Percentiles rank a stretch among this genome's conserved stretches.
These are phyloP conservation scores for Pipistrellus nathusii DNA, from an alignment of 2,797 vertebrate species.

Conservation along the genomic window DNA sequence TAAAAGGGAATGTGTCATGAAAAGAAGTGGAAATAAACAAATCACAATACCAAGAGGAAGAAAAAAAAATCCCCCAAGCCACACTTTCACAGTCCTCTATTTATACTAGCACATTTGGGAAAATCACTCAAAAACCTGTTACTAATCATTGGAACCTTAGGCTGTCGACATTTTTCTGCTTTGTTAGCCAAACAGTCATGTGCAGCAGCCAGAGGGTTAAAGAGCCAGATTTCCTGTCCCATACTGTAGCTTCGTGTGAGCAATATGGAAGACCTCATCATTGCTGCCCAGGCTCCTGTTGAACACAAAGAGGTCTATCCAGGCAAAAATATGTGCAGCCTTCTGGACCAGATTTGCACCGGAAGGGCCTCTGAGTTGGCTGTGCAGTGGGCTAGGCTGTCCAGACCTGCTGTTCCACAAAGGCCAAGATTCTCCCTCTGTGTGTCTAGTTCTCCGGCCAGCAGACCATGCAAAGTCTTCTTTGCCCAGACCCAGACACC, in stretches of 20 bases:
- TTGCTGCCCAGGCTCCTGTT: neutral
- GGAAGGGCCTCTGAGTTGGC: constrained; percentile 74
- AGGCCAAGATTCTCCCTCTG: constrained; percentile 65
- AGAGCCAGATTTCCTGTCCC: constrained; percentile 74
- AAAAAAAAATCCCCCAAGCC: constrained; percentile 65
- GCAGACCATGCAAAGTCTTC: constrained; percentile 37
- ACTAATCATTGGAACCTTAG: constrained; percentile 54
- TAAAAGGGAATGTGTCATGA: constrained; percentile 74
- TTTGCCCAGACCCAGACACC: neutral
- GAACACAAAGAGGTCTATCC: constrained; percentile 67
- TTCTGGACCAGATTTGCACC: constrained; percentile 77
- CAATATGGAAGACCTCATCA: constrained; percentile 60
- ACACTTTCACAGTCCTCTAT: constrained; percentile 78
- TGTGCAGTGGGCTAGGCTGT: constrained; percentile 51
- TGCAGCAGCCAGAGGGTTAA: constrained; percentile 82
- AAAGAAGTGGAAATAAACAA: constrained; percentile 82
- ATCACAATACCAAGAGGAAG: constrained; percentile 79
- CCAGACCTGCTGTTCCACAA: constrained; percentile 75
- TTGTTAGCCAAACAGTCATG: constrained; percentile 73
- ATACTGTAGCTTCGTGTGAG: constrained; percentile 51
- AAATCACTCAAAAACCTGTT: constrained; percentile 77
- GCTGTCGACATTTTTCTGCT: constrained; percentile 67
- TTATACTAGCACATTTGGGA: constrained; percentile 76
- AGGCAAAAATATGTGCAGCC: constrained; percentile 82
- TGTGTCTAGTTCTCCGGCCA: constrained; percentile 13